Evolutionary conservation across 2,888 invertebrate species (phyloP).

Genomic region (Pristionchus entomophagus): DNA sequence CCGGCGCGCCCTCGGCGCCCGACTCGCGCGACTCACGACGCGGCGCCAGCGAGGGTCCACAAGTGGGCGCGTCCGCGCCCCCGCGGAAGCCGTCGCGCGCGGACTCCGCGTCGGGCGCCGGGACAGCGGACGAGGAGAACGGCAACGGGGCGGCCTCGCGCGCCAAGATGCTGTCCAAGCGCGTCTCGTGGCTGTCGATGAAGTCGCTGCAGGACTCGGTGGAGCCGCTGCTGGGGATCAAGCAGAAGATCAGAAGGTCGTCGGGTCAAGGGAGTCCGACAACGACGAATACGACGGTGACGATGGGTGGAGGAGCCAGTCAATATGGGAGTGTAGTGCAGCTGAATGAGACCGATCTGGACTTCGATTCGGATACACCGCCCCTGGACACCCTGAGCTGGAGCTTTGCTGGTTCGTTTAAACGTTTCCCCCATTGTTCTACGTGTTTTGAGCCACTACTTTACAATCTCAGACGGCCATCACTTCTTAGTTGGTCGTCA

Average conservation of each 20-base stretch:
- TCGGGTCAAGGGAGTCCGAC: slow-evolving; percentile 47
- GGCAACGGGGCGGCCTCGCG: slow-evolving; percentile 46
- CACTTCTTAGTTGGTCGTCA: no score
- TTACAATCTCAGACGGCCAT: no score
- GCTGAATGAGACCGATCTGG: slow-evolving; percentile 59
- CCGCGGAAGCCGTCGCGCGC: background rate
- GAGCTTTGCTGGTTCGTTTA: slow-evolving; percentile 69
- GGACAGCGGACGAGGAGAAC: background rate
- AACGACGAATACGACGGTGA: slow-evolving; percentile 43
- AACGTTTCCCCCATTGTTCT: background rate
- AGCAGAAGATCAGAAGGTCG: slow-evolving; percentile 19
- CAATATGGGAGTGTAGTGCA: slow-evolving; percentile 63
- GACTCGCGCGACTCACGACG: background rate
- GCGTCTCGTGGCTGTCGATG: slow-evolving; percentile 75
- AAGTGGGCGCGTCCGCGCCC: background rate
- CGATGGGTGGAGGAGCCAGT: slow-evolving; percentile 61
- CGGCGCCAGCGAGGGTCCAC: slow-evolving; percentile 31
- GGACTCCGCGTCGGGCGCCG: background rate
- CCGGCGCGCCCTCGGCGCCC: background rate
- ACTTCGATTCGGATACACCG: slow-evolving; percentile 74
- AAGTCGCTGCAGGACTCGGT: slow-evolving; percentile 69
- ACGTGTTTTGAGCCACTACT: no score
- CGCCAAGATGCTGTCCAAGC: slow-evolving; percentile 68
- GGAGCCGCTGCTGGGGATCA: slow-evolving; percentile 56
- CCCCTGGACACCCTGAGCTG: slow-evolving; percentile 74